Base-by-base conservation (phyloP, 2,888 invertebrate genomes). In the Conus canariensis region DNA sequence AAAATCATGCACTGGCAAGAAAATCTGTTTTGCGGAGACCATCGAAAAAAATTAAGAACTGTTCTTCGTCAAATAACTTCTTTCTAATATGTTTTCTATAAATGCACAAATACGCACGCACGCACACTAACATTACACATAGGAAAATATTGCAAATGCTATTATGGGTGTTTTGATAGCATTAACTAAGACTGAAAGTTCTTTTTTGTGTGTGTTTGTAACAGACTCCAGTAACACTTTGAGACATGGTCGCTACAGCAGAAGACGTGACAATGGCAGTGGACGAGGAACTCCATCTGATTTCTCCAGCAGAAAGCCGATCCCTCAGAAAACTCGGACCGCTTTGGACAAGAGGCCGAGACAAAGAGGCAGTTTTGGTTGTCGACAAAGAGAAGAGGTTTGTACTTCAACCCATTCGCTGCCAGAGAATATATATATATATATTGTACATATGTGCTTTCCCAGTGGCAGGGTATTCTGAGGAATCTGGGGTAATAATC, bases 341-440 rank as follows among this genome's bases (percentile, higher is more conserved):
- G 97, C 97, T 90, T 91, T 92, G 96, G 97, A 97, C 96, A 98
- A 98, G 96, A 97, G 97, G 96, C 97, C 98, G 95, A 97, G 97
- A 97, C 97, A 97, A 95, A 97, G 98, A 96, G 97, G 97, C 96
- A 96, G 97, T 96, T 96, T 96, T 96, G 95, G 97, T 96, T 94
- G 97, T 97, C 97, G 98, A 98, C 97, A 97, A 92, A 93, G 95
- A 94, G 95, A 95, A 95, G 95, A 95, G 95, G 95, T 95, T 92
- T 91, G 92, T 93, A 45, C 45, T 45, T 45, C 2, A 45, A 45
- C 45, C 45, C 45, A 45, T 45, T 45, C 4, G 4, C 45, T 45
- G 8, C 12, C 64, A 64, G 64, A 14, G 64, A 10, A 64, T 16
- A 14, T 64, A 30, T n/a, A 14, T 87, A 64, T 16, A 14, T 64